A percentile compares a stretch with the other conserved stretches of the same genome.
Evolutionary conservation across 2,888 invertebrate species (phyloP).

Genomic region (Crocallis elinguaria): DNA sequence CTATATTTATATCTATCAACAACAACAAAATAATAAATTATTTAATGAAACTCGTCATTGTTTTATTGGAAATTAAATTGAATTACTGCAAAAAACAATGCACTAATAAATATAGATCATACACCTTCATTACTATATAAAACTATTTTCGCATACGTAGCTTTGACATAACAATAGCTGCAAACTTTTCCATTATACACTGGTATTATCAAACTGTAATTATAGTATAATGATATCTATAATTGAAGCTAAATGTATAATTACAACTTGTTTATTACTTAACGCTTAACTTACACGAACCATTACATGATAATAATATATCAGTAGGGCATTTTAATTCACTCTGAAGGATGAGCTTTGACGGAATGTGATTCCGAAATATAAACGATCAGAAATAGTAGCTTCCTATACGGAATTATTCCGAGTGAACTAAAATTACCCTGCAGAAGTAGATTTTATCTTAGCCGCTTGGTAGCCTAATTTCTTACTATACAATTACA

Average conservation of each 20-base stretch:
- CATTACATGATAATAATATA: background rate
- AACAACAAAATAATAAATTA: constrained; percentile 27
- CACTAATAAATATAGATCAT: no score
- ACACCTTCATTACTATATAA: no score
- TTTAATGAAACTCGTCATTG: background rate
- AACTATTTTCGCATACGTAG: background rate
- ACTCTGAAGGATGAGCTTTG: no score
- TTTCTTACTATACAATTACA: constrained; percentile 1
- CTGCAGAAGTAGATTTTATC: constrained; percentile 1
- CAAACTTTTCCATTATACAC: constrained; percentile 43
- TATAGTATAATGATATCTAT: constrained; percentile 7
- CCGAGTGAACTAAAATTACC: no score
- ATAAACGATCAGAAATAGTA: no score
- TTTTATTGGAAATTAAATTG: constrained; percentile 11
- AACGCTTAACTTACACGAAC: constrained; percentile 6
- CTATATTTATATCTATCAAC: constrained; percentile 16
- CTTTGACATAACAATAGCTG: background rate
- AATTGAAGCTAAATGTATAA: constrained; percentile 16
- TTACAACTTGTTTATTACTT: constrained; percentile 16
- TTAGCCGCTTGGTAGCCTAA: constrained; percentile 2
- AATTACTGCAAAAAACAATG: no score
- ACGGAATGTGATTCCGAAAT: no score
- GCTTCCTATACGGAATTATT: no score
- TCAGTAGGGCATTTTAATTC: no score
- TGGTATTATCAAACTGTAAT: constrained; percentile 7